These are phyloP conservation scores for Hydrotaea diabolus DNA, from an alignment of 2,888 invertebrate species.

Conservation along the genomic window DNA sequence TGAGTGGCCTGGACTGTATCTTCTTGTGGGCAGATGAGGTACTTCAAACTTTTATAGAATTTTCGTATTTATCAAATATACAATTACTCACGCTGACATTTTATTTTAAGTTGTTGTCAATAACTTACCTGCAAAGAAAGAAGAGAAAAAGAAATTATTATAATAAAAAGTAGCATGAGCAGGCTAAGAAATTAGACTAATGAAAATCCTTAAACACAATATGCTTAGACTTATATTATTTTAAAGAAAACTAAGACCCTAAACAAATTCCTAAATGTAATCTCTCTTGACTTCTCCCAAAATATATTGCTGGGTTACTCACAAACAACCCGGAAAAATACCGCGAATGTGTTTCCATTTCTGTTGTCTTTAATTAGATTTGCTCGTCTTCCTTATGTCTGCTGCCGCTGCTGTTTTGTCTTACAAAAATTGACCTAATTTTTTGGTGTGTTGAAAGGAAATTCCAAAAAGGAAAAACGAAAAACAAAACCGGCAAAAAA, in stretches of 20 bases:
- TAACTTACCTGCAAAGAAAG: neutral
- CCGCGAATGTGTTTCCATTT: neutral
- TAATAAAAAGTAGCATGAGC: neutral
- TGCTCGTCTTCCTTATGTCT: neutral
- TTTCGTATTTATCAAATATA: no score
- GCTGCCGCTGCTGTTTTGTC: neutral
- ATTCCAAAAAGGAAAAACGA: conserved; percentile 8
- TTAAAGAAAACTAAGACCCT: no score
- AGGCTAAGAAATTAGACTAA: neutral
- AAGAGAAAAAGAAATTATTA: neutral
- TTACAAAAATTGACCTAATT: conserved; percentile 21
- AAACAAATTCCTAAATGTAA: no score
- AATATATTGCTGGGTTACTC: neutral
- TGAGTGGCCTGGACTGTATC: no score
- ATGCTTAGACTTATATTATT: no score
- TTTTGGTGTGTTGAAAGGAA: neutral
- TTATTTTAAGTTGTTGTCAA: no score
- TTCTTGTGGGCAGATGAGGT: no score
- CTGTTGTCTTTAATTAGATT: neutral
- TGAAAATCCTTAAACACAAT: no score
- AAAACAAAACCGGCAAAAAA: neutral
- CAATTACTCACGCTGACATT: no score
- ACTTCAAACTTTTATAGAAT: no score
- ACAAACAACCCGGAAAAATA: neutral
- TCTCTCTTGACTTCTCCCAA: neutral